Conservation (phyloP, 2,797 vertebrate genomes). For the Danio tinwini region DNA sequence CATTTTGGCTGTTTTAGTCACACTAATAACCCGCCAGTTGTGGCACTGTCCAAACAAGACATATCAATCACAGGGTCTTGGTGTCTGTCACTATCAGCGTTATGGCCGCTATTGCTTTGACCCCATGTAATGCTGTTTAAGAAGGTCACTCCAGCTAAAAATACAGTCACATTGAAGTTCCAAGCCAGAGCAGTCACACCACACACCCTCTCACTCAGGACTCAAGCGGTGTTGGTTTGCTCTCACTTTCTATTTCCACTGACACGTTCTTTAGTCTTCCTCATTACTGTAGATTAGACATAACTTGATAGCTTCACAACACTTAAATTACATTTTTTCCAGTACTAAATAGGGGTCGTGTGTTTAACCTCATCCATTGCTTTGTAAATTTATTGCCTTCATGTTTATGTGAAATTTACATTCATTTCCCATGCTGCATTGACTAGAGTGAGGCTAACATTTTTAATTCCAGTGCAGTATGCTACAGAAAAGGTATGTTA, state of each 20-base stretch:
- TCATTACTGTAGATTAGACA: slow-evolving; percentile 37
- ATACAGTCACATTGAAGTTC: slow-evolving; percentile 20
- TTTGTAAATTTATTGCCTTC: not conserved
- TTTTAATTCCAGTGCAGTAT: not conserved
- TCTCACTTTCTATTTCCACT: slow-evolving; percentile 46
- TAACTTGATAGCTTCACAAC: slow-evolving; percentile 45
- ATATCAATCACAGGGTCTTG: slow-evolving; percentile 19
- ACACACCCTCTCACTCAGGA: not conserved
- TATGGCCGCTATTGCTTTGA: slow-evolving; percentile 27
- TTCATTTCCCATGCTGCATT: not conserved
- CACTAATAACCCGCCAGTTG: slow-evolving; percentile 7
- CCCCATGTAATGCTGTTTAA: slow-evolving; percentile 20
- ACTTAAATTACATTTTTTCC: slow-evolving; percentile 24
- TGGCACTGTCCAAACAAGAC: slow-evolving; percentile 20
- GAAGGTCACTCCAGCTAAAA: slow-evolving; percentile 49
- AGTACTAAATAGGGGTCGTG: not conserved
- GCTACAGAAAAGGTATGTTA: not conserved
- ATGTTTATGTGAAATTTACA: not conserved
- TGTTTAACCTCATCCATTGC: slow-evolving; percentile 5
- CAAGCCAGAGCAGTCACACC: slow-evolving; percentile 23
- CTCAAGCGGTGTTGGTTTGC: slow-evolving; percentile 45
- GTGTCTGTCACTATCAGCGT: slow-evolving; percentile 25
- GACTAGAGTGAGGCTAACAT: not conserved
- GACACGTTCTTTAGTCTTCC: slow-evolving; percentile 34
- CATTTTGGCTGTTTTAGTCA: slow-evolving; percentile 22